These are phyloP conservation scores for Philaenus spumarius DNA, from an alignment of 1,140 invertebrate species.

Conservation along the genomic window DNA sequence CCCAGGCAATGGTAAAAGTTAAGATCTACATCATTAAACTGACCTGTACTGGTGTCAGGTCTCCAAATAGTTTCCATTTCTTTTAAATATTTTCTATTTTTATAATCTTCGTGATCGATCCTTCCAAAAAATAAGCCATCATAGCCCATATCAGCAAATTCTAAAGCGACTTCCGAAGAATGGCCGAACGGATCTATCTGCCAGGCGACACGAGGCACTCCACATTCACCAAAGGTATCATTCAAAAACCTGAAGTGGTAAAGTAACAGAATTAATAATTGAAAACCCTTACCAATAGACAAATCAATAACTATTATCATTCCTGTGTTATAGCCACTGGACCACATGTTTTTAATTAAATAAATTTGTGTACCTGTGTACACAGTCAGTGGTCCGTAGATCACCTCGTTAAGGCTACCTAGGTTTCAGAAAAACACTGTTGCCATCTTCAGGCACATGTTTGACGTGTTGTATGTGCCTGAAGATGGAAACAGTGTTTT, in stretches of 20 bases:
- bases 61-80: slow-evolving; percentile 84
- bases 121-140: slow-evolving; percentile 84
- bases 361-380: too few species aligned
- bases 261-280: slow-evolving; percentile 13
- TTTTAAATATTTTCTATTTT: slow-evolving; percentile 49
- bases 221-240: slow-evolving; percentile 78
- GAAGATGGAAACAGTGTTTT: too few species aligned
- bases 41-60: slow-evolving; percentile 60
- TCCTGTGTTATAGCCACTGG: too few species aligned
- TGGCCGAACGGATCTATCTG: slow-evolving; percentile 94
- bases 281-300: not conserved
- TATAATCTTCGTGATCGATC: slow-evolving; percentile 83
- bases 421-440: too few species aligned
- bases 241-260: slow-evolving; percentile 58
- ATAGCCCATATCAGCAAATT: slow-evolving; percentile 77
- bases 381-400: too few species aligned
- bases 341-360: not conserved
- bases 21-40: too few species aligned
- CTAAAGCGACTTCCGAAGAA: slow-evolving; percentile 76
- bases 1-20: too few species aligned
- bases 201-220: slow-evolving; percentile 74
- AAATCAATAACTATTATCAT: too few species aligned
- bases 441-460: too few species aligned
- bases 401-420: too few species aligned
- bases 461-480: too few species aligned